Evolutionary conservation across 2,888 invertebrate species (phyloP), one percentile per base, ranked within the genome.

Genomic region (Blastobasis adustella): DNA sequence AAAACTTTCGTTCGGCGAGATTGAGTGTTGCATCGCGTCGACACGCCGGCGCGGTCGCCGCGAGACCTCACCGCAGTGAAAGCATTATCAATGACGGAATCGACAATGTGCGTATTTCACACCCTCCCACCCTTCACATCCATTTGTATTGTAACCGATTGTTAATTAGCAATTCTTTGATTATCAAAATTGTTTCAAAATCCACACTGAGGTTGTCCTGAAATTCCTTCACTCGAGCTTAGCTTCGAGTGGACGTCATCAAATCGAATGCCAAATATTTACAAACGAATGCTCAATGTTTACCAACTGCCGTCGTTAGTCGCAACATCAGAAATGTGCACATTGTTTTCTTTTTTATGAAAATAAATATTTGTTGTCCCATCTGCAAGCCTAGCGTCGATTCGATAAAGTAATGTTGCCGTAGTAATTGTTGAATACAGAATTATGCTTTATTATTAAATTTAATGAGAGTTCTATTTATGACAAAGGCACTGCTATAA

Each of bases 1-100:
- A 92, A 93, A 91, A 95, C 95, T 73, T 96, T 96, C 81, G 92
- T 95, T 73, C 92, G 96, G 83, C 93, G 94, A 89, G 95, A 95
- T 90, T 95, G 92, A 94, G 89, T 74, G 82, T 79, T 66, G 66
- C 82, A 86, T 65, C 79, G 76, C 78, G 85, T 84, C 79, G 80
- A 76, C 61, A 57, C 65, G 61, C 70, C 73, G 73, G 63, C 76
- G 73, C 72, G 42, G n/a, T 42, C 8, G 9, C 42, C 42, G 42
- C 42, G 23, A 71, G 66, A 58, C 54, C 59, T 42, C 62, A 50
- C 49, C 58, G 51, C 46, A 75, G 69, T 69, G 76, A 67, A 65
- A 66, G 69, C 67, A 67, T 63, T 61, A 61, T 53, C 58, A 61
- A 53, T 65, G 55, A 64, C 59, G 60, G 62, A 66, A 61, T 57